Evolutionary conservation across 2,888 invertebrate genomes (phyloP).

Genomic region (Meiosimyza platycephala): DNA sequence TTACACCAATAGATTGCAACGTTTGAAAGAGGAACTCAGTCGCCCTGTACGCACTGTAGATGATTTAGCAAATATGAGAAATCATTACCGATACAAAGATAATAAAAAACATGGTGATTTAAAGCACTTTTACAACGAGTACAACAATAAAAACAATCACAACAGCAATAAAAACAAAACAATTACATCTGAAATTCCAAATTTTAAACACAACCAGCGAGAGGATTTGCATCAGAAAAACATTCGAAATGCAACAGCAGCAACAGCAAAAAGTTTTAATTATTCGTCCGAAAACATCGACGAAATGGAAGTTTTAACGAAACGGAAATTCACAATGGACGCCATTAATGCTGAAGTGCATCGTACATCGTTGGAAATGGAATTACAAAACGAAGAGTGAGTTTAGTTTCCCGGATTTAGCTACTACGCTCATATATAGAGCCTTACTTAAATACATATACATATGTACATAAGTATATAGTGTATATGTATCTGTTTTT

Average conservation of each 20-base stretch:
- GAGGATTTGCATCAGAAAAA: not conserved
- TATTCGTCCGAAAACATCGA: constrained; percentile 57
- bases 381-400: constrained; percentile 56
- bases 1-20: constrained; percentile 58
- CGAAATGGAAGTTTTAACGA: constrained; percentile 51
- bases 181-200: constrained; percentile 7
- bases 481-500: too few species aligned
- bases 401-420: constrained; percentile 41
- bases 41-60: constrained; percentile 52
- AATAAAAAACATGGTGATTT: constrained; percentile 30
- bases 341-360: constrained; percentile 52
- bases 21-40: constrained; percentile 62
- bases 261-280: constrained; percentile 50
- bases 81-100: constrained; percentile 34
- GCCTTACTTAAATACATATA: too few species aligned
- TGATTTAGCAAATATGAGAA: not conserved
- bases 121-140: not conserved
- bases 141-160: constrained; percentile 39
- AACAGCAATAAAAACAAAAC: constrained; percentile 27
- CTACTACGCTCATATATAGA: too few species aligned
- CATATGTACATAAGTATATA: too few species aligned
- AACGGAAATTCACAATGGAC: constrained; percentile 52
- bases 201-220: not conserved
- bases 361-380: constrained; percentile 49
- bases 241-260: not conserved